Percentiles rank a stretch among this genome's conserved stretches.
Evolutionary conservation across 1,140 invertebrate species (phyloP).

Genomic region (Aradophagus sp.): DNA sequence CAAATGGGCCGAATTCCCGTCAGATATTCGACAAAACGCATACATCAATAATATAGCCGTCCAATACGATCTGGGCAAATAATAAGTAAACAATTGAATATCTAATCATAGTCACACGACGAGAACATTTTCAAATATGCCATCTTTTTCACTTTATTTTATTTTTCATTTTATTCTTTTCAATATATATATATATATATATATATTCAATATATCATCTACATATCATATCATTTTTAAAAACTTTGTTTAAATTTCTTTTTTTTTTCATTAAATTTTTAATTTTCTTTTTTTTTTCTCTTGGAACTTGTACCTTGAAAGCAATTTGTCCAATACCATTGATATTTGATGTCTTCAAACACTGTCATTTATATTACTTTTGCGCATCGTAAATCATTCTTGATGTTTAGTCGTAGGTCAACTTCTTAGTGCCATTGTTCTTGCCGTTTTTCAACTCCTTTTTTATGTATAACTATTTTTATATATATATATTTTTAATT

Average conservation of each 20-base stretch:
- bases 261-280: conserved; percentile 27
- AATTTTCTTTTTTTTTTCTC: conserved; percentile 31
- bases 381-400: conserved; percentile 25
- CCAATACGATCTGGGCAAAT: conserved; percentile 77
- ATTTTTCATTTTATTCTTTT: conserved; percentile 8
- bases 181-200: conserved; percentile 3
- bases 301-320: conserved; percentile 54
- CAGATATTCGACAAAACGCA: conserved; percentile 74
- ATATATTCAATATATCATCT: conserved; percentile 48
- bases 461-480: conserved; percentile 12
- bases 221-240: conserved; percentile 42
- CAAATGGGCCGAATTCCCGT: conserved; percentile 87
- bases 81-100: conserved; percentile 59
- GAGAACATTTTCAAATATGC: conserved; percentile 47
- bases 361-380: conserved; percentile 42
- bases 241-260: conserved; percentile 35
- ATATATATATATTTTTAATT: conserved; percentile 28
- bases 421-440: conserved; percentile 58
- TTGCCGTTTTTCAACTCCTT: conserved; percentile 37
- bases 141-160: conserved; percentile 10
- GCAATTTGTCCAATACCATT: conserved; percentile 26
- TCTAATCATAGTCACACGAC: conserved; percentile 52
- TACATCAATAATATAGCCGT: conserved; percentile 80
- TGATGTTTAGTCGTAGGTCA: conserved; percentile 56
- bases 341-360: conserved; percentile 28